Evolutionary conservation across 2,797 vertebrate species (phyloP).

Genomic region (Paratrypauchen microcephalus): DNA sequence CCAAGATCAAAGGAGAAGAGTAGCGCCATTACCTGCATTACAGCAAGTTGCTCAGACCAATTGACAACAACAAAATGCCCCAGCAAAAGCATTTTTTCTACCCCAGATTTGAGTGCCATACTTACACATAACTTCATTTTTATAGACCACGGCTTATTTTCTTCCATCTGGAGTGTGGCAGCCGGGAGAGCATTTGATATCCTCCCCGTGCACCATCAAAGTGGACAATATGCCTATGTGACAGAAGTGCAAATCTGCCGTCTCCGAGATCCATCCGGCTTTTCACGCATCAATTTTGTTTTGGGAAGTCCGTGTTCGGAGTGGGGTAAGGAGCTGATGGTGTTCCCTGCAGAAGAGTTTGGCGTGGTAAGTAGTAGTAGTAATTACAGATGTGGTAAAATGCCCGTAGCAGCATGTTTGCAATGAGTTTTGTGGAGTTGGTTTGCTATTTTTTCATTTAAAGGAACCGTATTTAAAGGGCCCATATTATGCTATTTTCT

Average conservation of each 20-base stretch:
- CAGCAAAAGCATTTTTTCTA: conserved; percentile 87
- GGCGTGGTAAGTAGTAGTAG: conserved; percentile 50
- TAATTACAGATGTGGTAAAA: conserved; percentile 51
- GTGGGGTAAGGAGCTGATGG: conserved; percentile 45
- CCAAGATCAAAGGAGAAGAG: conserved; percentile 94
- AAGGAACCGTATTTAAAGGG: no score
- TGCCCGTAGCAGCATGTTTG: background rate
- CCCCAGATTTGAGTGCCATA: conserved; percentile 91
- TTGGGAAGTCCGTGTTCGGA: conserved; percentile 77
- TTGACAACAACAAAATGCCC: conserved; percentile 92
- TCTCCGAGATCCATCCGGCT: conserved; percentile 85
- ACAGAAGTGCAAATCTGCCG: conserved; percentile 76
- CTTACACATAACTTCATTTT: conserved; percentile 93
- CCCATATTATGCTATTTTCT: no score
- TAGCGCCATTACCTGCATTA: conserved; percentile 96
- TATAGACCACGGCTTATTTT: conserved; percentile 90
- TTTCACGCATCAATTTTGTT: conserved; percentile 86
- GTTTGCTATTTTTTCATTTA: background rate
- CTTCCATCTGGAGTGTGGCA: conserved; percentile 86
- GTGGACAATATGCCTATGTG: conserved; percentile 88
- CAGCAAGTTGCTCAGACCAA: conserved; percentile 85
- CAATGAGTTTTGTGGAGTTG: conserved; percentile 10
- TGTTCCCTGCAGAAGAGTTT: conserved; percentile 30
- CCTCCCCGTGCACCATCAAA: conserved; percentile 86
- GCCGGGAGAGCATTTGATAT: conserved; percentile 92